phyloP scores from a whole-genome alignment of 2,888 invertebrate genomes.

The Biston betularia region DNA sequence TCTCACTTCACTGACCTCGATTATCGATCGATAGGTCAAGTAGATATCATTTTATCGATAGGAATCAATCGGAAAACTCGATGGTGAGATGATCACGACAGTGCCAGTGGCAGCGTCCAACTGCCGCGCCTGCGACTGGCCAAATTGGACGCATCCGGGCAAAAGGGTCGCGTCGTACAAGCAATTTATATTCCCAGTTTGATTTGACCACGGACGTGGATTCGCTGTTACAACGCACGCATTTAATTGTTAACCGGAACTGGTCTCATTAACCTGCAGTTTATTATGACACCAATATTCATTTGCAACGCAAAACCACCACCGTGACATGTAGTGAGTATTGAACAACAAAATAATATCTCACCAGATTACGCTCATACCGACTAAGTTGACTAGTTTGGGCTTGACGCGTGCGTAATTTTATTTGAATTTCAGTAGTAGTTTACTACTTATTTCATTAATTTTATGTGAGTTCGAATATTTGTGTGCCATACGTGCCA shows the following conservation, averaged over 20 bases:
- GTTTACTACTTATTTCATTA: too few relatives aligned
- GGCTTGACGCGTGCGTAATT: neutral
- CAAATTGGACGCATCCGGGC: constrained; percentile 85
- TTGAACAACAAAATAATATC: constrained; percentile 16
- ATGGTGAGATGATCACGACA: constrained; percentile 46
- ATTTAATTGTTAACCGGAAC: constrained; percentile 43
- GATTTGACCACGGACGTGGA: constrained; percentile 66
- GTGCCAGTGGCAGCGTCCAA: constrained; percentile 65
- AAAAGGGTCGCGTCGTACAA: constrained; percentile 82
- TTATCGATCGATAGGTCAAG: neutral
- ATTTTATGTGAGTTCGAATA: too few relatives aligned
- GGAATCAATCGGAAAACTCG: constrained; percentile 46
- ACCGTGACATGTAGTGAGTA: neutral
- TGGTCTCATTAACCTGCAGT: constrained; percentile 36
- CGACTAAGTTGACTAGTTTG: neutral
- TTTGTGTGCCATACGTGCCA: too few relatives aligned
- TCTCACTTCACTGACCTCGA: neutral
- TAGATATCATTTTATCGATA: constrained; percentile 9
- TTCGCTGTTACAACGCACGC: constrained; percentile 42
- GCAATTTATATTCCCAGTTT: constrained; percentile 81
- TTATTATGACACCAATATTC: constrained; percentile 18
- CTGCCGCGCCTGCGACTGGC: constrained; percentile 65
- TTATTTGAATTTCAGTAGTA: too few relatives aligned
- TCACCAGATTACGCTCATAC: neutral
- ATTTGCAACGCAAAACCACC: constrained; percentile 14